phyloP scores from a whole-genome alignment of 2,113 vertebrate genomes.

The Nansenia antarctica region DNA sequence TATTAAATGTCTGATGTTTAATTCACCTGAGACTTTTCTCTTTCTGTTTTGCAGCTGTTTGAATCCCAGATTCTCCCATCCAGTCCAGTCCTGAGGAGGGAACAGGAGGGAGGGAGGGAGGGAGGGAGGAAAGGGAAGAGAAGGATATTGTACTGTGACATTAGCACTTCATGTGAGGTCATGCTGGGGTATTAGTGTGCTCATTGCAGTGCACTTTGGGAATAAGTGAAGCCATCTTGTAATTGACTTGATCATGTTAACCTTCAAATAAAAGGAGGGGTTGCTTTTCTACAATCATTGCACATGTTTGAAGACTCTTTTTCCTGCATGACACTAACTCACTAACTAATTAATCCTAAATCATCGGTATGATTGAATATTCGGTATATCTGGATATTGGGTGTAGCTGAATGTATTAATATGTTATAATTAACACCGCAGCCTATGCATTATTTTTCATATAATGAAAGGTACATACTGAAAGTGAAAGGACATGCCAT shows the following conservation, averaged over 20 bases:
- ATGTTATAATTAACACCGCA: too few relatives aligned
- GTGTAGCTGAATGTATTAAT: too few relatives aligned
- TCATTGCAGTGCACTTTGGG: slow-evolving; percentile 19
- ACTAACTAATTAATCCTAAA: too few relatives aligned
- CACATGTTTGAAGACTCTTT: not conserved
- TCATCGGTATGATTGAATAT: too few relatives aligned
- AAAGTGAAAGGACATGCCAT: too few relatives aligned
- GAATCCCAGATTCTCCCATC: slow-evolving; percentile 57
- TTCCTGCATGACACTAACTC: not conserved
- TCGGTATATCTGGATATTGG: too few relatives aligned
- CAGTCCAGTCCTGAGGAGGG: slow-evolving; percentile 42
- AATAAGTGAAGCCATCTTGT: slow-evolving; percentile 22
- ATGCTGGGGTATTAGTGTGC: slow-evolving; percentile 7
- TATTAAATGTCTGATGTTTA: not conserved
- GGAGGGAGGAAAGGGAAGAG: slow-evolving; percentile 10
- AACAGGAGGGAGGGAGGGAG: slow-evolving; percentile 24
- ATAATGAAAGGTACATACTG: too few relatives aligned
- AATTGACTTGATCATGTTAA: slow-evolving; percentile 9
- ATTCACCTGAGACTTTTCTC: slow-evolving; percentile 40
- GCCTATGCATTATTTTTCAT: too few relatives aligned
- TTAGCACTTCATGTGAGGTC: slow-evolving; percentile 26
- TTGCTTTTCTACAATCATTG: slow-evolving; percentile 59
- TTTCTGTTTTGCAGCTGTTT: slow-evolving; percentile 72
- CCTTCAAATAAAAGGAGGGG: slow-evolving; percentile 59
- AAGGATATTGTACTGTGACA: slow-evolving; percentile 19